Base-by-base conservation (phyloP, 2,797 vertebrate species). In the Tinamus major region DNA sequence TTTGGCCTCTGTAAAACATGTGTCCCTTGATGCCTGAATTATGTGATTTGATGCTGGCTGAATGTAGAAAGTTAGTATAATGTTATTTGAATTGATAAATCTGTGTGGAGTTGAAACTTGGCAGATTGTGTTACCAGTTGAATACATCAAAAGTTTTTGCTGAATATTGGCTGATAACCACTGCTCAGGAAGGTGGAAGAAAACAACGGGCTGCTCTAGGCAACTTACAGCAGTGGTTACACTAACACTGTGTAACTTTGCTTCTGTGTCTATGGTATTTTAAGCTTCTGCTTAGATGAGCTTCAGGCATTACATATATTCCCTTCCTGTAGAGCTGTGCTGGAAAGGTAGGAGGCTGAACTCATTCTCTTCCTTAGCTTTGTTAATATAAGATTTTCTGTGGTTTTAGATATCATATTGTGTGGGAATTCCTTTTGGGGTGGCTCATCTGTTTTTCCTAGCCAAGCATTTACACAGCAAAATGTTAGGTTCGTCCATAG, bases 181-280 rank as follows among this genome's bases (percentile, higher is more conserved):
- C 51, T 75, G 3, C 37, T 82, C 3, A 56, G 59, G 53, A 53
- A 53, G 31, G 53, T 55, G 53, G 53, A 55, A 76, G 21, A 17
- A 41, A 46, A 15, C 44, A 14, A 27, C n/a, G 19, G 1, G 2
- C 15, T 13, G 14, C 31, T 20, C 0, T 0, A 20, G 18, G 16
- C n/a, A 61, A 11, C 29, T 51, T 55, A 13, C 13, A 46, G 49
- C 59, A 42, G 29, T 74, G 55, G 3, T 17, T 58, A 8, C 42
- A 41, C 26, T 49, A 55, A 14, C 71, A 9, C 37, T 46, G 7
- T 44, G 55, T 23, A 63, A n/a, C 15, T 88, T 61, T 68, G 18
- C 18, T 58, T 85, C 72, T 79, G 23, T 53, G 51, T 53, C 27
- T 9, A 29, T 53, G 51, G 51, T 29, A 8, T 53, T 29, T 55